phyloP scores from a whole-genome alignment of 2,113 vertebrate species.

The Sus scrofa region T2T-Sscrofa CM000820.6:137790501-137791000 shows the following conservation, averaged over 20 bases:
- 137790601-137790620: neutral
- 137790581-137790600: slow-evolving; percentile 9
- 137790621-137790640: slow-evolving; percentile 63
- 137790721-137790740: slow-evolving; percentile 81
- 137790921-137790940: slow-evolving; percentile 51
- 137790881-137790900: slow-evolving; percentile 71
- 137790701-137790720: slow-evolving; percentile 83
- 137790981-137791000: slow-evolving; percentile 74
- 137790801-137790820: slow-evolving; percentile 69
- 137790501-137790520: slow-evolving; percentile 7
- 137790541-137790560: slow-evolving; percentile 46
- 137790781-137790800: slow-evolving; percentile 65
- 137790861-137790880: slow-evolving; percentile 79
- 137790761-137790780: slow-evolving; percentile 70
- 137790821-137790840: slow-evolving; percentile 72
- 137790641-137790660: slow-evolving; percentile 78
- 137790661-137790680: slow-evolving; percentile 75
- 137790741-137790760: slow-evolving; percentile 79
- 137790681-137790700: slow-evolving; percentile 86
- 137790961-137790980: slow-evolving; percentile 1
- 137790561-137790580: slow-evolving; percentile 70
- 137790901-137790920: slow-evolving; percentile 58
- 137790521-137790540: neutral
- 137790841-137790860: slow-evolving; percentile 67
- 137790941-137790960: slow-evolving; percentile 75